These are phyloP conservation scores for Tylochromis polylepis DNA, from an alignment of 2,113 vertebrate genomes.

Conservation along the genomic window DNA sequence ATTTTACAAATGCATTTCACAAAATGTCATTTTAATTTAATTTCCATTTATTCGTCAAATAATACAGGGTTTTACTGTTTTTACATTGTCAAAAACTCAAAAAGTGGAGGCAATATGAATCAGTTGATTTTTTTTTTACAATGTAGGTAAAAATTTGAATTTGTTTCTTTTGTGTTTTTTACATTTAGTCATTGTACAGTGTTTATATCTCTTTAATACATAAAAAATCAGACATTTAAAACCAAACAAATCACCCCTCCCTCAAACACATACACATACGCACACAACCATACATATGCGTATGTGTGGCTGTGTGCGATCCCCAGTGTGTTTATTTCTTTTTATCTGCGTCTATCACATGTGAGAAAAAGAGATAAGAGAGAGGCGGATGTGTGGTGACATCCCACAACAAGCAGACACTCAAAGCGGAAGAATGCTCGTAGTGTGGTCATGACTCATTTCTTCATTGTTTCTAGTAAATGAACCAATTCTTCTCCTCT, in stretches of 20 bases:
- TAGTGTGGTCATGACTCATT: constrained; percentile 33
- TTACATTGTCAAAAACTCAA: background rate
- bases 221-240: background rate
- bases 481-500: background rate
- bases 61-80: background rate
- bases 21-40: background rate
- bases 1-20: background rate
- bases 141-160: rapidly evolving
- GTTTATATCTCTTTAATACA: background rate
- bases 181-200: rapidly evolving
- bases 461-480: constrained; percentile 45
- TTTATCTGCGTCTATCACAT: background rate
- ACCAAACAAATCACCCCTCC: background rate
- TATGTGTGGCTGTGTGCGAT: background rate
- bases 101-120: background rate
- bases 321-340: background rate
- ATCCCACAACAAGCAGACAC: constrained; percentile 3
- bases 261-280: background rate
- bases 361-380: constrained; percentile 33
- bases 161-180: background rate
- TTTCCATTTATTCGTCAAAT: background rate
- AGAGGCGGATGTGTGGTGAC: constrained; percentile 14
- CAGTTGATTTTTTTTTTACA: background rate
- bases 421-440: constrained; percentile 31
- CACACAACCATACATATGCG: background rate